Evolutionary conservation across 2,113 vertebrate species (phyloP), one percentile per base, ranked within the genome.

Genomic region (Rhagologus leucostigma): DNA sequence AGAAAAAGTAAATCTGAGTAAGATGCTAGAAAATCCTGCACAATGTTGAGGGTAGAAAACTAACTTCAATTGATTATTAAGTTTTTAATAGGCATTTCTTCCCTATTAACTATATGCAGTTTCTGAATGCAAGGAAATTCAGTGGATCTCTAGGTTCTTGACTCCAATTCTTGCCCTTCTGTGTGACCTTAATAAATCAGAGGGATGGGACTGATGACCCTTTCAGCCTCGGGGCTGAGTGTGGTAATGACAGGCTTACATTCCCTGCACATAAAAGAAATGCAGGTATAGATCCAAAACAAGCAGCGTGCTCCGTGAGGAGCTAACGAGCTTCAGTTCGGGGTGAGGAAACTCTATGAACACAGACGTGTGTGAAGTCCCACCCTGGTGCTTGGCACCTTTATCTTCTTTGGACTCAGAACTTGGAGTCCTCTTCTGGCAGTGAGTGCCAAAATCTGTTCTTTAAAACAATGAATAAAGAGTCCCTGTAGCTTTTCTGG

Each of bases 401-500:
- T 84, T 81, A 44, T 86, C 26, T 90, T 86, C 73, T 50, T 49
- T 30, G 47, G 79, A 93, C 47, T 89, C 42, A 65, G 70, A 85
- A 90, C 90, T 6, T 90, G 76, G 71, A 95, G 73, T 75, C 63
- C 52, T 84, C 77, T 90, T 74, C 42, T 81, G 32, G 35, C 6
- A 9, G 21, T 2, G 19, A 86, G 26, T 59, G 83, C 47, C 86
- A 84, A 93, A 93, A 90, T 75, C 60, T 78, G 22, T 47, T 87
- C 68, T 89, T 95, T 81, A 81, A 86, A 93, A 95, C 89, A 95
- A 95, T 69, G 68, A 94, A 96, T 75, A 90, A 90, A 90, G 79
- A 93, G 80, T 63, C 47, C 71, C 86, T 92, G 86, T 60, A 65
- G 64, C 52, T 95, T 39, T 90, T 90, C 68, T 74, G 33, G 39